A percentile compares a stretch with the other conserved stretches of the same genome.
These are phyloP conservation scores for Melieria omissa DNA, from an alignment of 2,888 invertebrate genomes.

Conservation along the genomic window DNA sequence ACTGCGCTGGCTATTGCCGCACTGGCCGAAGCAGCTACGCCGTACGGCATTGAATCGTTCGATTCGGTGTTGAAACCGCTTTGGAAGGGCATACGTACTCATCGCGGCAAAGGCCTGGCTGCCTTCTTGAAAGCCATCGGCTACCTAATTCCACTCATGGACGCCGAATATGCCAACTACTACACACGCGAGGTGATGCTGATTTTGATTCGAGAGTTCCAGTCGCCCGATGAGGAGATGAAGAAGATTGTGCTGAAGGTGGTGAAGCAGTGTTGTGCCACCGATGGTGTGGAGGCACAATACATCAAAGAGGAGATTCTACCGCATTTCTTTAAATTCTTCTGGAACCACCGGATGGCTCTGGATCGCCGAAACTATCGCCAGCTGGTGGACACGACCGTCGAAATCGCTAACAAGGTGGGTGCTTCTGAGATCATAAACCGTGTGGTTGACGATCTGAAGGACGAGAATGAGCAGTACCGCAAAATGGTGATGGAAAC, in stretches of 20 bases:
- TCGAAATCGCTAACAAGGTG: slow-evolving; percentile 99
- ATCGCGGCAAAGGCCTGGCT: slow-evolving; percentile 91
- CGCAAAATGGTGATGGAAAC: slow-evolving; percentile 99
- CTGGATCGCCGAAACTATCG: slow-evolving; percentile 96
- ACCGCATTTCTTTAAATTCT: slow-evolving; percentile 98
- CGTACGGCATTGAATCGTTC: slow-evolving; percentile 99
- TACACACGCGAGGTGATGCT: slow-evolving; percentile 94
- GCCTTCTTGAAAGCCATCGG: slow-evolving; percentile 99
- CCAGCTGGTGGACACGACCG: slow-evolving; percentile 98
- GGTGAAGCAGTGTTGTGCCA: slow-evolving; percentile 99
- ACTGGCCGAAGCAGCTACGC: slow-evolving; percentile 98
- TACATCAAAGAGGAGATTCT: slow-evolving; percentile 99
- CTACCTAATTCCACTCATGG: slow-evolving; percentile 99
- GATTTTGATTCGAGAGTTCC: slow-evolving; percentile 98
- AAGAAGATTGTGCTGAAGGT: slow-evolving; percentile 99
- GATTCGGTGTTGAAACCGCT: slow-evolving; percentile 98
- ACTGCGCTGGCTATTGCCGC: slow-evolving; percentile 98
- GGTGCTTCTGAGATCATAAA: slow-evolving; percentile 99
- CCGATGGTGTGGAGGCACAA: slow-evolving; percentile 99
- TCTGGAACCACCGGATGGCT: slow-evolving; percentile 99
- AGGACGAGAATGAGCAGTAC: slow-evolving; percentile 99
- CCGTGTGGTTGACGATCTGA: slow-evolving; percentile 97
- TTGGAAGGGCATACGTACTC: slow-evolving; percentile 98
- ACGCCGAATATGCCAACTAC: slow-evolving; percentile 99
- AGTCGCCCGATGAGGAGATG: slow-evolving; percentile 99